Evolutionary conservation across 2,113 vertebrate genomes (phyloP).

Genomic region (Stictonetta naevosa): DNA sequence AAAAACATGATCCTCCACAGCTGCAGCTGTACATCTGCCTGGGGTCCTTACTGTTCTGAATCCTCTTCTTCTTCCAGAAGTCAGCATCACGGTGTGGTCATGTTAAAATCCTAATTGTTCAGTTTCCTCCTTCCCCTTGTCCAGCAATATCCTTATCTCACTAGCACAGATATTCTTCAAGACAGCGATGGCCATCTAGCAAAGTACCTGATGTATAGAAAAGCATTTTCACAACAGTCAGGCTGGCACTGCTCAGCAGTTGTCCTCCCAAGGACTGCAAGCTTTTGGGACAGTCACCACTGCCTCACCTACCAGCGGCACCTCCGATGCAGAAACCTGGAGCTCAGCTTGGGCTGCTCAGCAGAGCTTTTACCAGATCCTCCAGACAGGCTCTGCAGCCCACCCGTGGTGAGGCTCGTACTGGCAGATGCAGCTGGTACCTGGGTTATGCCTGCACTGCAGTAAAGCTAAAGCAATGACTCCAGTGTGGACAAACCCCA

Average conservation of each 20-base stretch:
- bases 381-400: no score
- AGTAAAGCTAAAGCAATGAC: not conserved
- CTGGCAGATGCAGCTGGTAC: not conserved
- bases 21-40: rapidly evolving
- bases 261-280: rapidly evolving
- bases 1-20: not conserved
- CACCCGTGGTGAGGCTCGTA: no score
- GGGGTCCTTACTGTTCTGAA: not conserved
- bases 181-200: not conserved
- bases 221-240: not conserved
- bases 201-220: not conserved
- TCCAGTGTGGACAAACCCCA: not conserved
- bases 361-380: not conserved
- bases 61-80: not conserved
- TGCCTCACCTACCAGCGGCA: no score
- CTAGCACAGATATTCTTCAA: not conserved
- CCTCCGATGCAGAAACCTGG: not conserved
- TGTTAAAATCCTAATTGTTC: not conserved
- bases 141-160: not conserved
- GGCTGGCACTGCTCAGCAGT: not conserved
- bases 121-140: not conserved
- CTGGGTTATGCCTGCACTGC: not conserved
- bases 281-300: not conserved
- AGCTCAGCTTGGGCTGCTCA: not conserved
- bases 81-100: rapidly evolving